Percentiles rank a stretch among this genome's conserved stretches.
phyloP scores from a whole-genome alignment of 2,888 invertebrate genomes.

The Drosophila koepferae region DNA sequence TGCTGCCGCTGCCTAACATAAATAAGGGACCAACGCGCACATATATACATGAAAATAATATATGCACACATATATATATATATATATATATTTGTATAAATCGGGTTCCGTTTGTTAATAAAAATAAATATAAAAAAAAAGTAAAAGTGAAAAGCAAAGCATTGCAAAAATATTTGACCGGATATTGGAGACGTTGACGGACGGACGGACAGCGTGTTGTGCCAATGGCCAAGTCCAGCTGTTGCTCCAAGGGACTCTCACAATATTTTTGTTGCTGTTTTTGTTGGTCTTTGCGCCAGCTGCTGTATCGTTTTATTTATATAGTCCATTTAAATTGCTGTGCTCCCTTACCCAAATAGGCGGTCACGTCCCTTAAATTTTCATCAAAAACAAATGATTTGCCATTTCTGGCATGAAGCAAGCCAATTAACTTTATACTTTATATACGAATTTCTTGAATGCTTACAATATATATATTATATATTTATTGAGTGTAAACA shows the following conservation, averaged over 20 bases:
- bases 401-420: neutral
- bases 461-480: too few species aligned
- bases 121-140: neutral
- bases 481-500: too few species aligned
- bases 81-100: neutral
- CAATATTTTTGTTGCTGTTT: neutral
- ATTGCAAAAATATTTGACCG: slow-evolving; percentile 25
- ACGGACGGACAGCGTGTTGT: slow-evolving; percentile 13
- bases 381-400: slow-evolving; percentile 8
- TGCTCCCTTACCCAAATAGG: neutral
- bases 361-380: slow-evolving; percentile 3
- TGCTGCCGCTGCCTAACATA: neutral
- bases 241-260: slow-evolving; percentile 14
- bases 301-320: slow-evolving; percentile 16
- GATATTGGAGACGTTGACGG: slow-evolving; percentile 19
- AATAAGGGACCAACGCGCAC: neutral
- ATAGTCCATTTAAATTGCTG: slow-evolving; percentile 7
- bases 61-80: neutral
- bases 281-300: slow-evolving; percentile 6
- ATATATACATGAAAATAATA: neutral
- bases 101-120: slow-evolving; percentile 23
- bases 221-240: slow-evolving; percentile 24
- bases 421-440: neutral
- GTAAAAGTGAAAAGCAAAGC: slow-evolving; percentile 21
- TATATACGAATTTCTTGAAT: neutral